A percentile compares a stretch with the other conserved stretches of the same genome.
These are phyloP conservation scores for Centrocercus urophasianus DNA, from an alignment of 2,113 vertebrate species.

Conservation along the genomic window DNA sequence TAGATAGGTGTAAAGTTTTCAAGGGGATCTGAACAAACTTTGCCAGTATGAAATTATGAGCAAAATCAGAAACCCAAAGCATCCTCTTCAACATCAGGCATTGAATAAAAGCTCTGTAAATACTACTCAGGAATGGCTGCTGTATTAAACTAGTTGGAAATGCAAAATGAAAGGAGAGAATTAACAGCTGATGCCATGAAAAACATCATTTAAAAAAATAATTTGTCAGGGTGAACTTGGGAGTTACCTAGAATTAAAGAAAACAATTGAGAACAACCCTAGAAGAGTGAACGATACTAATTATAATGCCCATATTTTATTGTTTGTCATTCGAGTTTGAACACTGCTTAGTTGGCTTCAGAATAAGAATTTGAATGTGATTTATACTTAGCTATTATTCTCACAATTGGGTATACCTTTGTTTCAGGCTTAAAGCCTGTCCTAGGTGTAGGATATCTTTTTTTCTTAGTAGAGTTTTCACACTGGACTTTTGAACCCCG, in stretches of 20 bases:
- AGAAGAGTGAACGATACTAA: neutral
- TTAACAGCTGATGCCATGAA: neutral
- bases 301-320: neutral
- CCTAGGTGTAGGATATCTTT: neutral
- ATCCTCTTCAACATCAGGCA: neutral
- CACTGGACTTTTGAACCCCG: neutral
- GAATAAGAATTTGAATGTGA: neutral
- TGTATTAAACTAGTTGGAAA: neutral
- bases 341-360: neutral
- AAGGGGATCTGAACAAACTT: slow-evolving; percentile 64
- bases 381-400: neutral
- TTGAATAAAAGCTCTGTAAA: slow-evolving; percentile 7
- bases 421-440: neutral
- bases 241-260: neutral
- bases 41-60: slow-evolving; percentile 45
- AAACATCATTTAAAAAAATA: neutral
- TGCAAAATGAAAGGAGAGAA: neutral
- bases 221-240: neutral
- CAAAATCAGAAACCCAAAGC: slow-evolving; percentile 37
- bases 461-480: neutral
- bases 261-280: neutral
- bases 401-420: neutral
- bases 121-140: neutral
- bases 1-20: slow-evolving; percentile 67
- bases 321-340: neutral